phyloP scores from a whole-genome alignment of 2,797 vertebrate genomes.

The Eutrigla gurnardus region DNA sequence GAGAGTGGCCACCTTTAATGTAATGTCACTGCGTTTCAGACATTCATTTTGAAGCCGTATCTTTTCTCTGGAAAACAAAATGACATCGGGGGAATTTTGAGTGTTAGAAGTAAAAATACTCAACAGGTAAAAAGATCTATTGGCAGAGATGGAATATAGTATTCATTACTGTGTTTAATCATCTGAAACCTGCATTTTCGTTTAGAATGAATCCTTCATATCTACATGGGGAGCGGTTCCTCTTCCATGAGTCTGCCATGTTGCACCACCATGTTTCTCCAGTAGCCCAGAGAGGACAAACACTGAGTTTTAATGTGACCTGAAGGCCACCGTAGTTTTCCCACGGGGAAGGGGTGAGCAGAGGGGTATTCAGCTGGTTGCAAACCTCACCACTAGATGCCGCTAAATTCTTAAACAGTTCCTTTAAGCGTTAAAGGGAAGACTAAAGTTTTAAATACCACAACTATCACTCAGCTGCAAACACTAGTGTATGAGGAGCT shows the following conservation, averaged over 20 bases:
- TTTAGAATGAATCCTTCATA: background rate
- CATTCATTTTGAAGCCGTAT: background rate
- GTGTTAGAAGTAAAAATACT: conserved; percentile 11
- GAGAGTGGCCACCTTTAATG: background rate
- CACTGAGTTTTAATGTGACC: background rate
- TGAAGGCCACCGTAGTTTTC: background rate
- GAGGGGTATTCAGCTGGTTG: background rate
- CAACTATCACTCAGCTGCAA: conserved; percentile 1
- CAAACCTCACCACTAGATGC: conserved; percentile 3
- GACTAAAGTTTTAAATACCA: background rate
- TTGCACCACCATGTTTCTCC: background rate
- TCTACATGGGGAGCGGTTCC: background rate
- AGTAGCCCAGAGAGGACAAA: background rate
- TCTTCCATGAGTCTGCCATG: background rate
- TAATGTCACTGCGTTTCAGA: background rate
- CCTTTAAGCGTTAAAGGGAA: background rate
- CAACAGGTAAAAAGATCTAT: conserved; percentile 1
- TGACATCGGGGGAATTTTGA: background rate
- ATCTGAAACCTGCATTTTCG: background rate
- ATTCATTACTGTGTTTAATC: background rate
- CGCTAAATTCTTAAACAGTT: background rate
- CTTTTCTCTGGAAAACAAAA: background rate
- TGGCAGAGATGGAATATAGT: background rate
- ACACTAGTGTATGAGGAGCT: conserved; percentile 45
- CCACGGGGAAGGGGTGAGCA: background rate